Percentiles rank a stretch among this genome's conserved stretches.
These are phyloP conservation scores for Trichopoda pennipes DNA, from an alignment of 2,888 invertebrate species.

Conservation along the genomic window DNA sequence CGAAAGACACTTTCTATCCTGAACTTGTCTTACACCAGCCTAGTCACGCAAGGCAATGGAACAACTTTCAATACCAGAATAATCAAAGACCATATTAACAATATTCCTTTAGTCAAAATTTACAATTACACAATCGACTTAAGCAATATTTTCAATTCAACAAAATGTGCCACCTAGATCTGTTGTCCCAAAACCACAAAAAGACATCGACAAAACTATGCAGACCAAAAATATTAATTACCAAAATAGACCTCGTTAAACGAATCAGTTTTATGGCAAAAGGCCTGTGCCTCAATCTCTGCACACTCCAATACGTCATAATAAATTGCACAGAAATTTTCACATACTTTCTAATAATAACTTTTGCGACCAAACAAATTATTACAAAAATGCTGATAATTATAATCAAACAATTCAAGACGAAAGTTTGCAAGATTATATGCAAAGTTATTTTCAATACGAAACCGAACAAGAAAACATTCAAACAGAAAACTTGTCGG, in stretches of 20 bases:
- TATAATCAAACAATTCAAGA: not conserved
- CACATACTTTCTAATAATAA: not conserved
- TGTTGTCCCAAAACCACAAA: too few relatives aligned
- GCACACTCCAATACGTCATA: not conserved
- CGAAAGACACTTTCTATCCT: not conserved
- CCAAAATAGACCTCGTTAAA: constrained; percentile 34
- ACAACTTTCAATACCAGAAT: not conserved
- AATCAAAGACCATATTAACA: not conserved
- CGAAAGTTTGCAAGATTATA: not conserved
- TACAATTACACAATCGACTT: too few relatives aligned
- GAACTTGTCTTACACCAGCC: not conserved
- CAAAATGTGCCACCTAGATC: not conserved
- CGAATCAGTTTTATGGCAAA: constrained; percentile 22
- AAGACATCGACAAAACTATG: too few relatives aligned
- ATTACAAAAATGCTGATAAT: too few relatives aligned
- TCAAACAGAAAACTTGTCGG: too few relatives aligned
- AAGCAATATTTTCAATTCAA: constrained; percentile 3
- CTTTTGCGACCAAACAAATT: not conserved
- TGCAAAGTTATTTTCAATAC: too few relatives aligned
- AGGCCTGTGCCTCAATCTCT: not conserved
- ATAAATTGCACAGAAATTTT: constrained; percentile 13
- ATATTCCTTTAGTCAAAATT: not conserved
- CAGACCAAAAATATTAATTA: not conserved
- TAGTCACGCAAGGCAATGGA: too few relatives aligned
- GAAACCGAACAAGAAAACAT: too few relatives aligned